A percentile compares a stretch with the other conserved stretches of the same genome.
Evolutionary conservation across 2,113 vertebrate species (phyloP).

Genomic region (Oplegnathus fasciatus): DNA sequence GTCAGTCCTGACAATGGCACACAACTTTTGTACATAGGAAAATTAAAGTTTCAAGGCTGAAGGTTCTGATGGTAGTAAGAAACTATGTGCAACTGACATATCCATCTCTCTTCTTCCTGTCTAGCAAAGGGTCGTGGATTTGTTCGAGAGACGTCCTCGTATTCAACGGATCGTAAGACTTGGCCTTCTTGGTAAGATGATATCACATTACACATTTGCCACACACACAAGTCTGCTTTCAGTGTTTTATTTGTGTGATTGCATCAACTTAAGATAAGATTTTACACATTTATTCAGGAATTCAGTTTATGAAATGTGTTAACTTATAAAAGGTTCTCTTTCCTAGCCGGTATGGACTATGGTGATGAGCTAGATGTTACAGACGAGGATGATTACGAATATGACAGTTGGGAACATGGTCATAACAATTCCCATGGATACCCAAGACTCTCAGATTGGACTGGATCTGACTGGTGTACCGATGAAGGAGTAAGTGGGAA

Average conservation of each 20-base stretch:
- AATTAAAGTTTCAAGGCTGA: conserved; percentile 5
- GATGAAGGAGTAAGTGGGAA: background rate
- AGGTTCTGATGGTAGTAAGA: background rate
- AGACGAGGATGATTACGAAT: conserved; percentile 7
- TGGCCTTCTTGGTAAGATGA: conserved; percentile 64
- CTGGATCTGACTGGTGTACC: too few species aligned
- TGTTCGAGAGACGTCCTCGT: conserved; percentile 34
- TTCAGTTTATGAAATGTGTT: background rate
- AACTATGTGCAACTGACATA: background rate
- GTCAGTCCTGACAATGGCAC: background rate
- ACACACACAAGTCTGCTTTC: background rate
- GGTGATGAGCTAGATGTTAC: background rate
- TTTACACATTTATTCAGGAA: background rate
- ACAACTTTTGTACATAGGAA: background rate
- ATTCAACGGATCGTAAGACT: conserved; percentile 48
- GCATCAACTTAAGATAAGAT: background rate
- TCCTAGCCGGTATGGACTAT: conserved; percentile 24
- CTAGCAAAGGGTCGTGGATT: conserved; percentile 54
- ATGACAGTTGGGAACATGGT: background rate
- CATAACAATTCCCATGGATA: conserved; percentile 2
- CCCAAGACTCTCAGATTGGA: background rate
- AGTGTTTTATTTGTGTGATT: background rate
- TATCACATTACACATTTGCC: background rate
- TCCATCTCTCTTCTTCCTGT: background rate
- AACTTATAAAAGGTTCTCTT: background rate